Evolutionary conservation across 2,888 invertebrate species (phyloP).

Genomic region (Oscheius sp.): DNA sequence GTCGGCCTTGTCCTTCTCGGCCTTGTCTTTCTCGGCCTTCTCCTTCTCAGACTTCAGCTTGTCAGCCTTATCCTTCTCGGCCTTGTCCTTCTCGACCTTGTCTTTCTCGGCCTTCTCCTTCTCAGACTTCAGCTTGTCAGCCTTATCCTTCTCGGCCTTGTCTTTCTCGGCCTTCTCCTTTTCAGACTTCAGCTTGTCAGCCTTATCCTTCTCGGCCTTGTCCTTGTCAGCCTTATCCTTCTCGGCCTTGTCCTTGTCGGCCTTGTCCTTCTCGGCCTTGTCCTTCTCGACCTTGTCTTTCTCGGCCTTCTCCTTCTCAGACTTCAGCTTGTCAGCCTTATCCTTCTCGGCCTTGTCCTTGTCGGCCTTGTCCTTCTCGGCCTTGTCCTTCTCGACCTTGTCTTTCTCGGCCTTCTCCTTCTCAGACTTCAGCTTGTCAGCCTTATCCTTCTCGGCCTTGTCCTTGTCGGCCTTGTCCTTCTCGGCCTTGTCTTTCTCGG

Average conservation of each 20-base stretch:
- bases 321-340: background rate
- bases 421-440: background rate
- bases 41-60: conserved; percentile 1
- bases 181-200: background rate
- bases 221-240: background rate
- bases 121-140: conserved; percentile 1
- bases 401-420: background rate
- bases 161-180: conserved; percentile 3
- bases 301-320: conserved; percentile 5
- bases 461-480: conserved; percentile 12
- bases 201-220: background rate
- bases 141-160: conserved; percentile 10
- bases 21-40: conserved; percentile 2
- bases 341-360: conserved; percentile 10
- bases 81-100: conserved; percentile 12
- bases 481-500: conserved; percentile 2
- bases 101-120: background rate
- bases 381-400: conserved; percentile 3
- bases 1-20: background rate
- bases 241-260: background rate
- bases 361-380: conserved; percentile 14
- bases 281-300: conserved; percentile 8
- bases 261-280: conserved; percentile 1
- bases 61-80: conserved; percentile 1
- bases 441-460: background rate